Base-by-base conservation (phyloP, 2,113 vertebrate species). In the Stegostoma tigrinum region DNA sequence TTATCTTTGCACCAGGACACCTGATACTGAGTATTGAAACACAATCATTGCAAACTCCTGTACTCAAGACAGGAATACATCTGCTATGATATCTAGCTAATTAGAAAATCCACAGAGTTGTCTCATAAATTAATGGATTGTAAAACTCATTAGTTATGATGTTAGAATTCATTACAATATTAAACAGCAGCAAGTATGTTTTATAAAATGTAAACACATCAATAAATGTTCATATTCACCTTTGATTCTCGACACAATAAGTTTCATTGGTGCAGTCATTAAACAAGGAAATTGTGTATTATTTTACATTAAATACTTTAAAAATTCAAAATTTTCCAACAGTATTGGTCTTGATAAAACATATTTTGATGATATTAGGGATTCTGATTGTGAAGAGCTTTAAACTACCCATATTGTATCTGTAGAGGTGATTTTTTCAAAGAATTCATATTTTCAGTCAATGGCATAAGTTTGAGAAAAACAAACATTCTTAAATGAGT, bases 61-160 rank as follows among this genome's bases (percentile, higher is more conserved):
- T 90, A 52, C 15, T 90, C 52, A 90, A 90, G 87, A 19, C 87
- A 61, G 87, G 23, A 61, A 61, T 90, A 90, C 87, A 90, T 90
- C 64, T 66, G 64, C 90, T 38, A n/a, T 64, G 45, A 61, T 64
- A 90, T n/a, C 87, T 34, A 48, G 17, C 61, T 70, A 94, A 67
- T 68, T 67, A 68, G 91, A 94, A 94, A 94, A 68, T 45, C 91
- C 23, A 42, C 91, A 68, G 80, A 61, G 30, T 90, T 52, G 30
- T 15, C 27, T n/a, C 27, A 90, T 90, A 90, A 90, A 90, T 90
- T 83, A 83, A 83, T 83, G 17, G 17, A 83, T 83, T 34, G n/a
- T 64, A 61, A 61, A 64, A 55, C 52, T 90, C 87, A n/a, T 90
- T 14, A 27, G 87, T 64, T 21, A 83, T 83, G 61, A 55, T 89